Percentiles rank a stretch among this genome's conserved stretches.
Evolutionary conservation across 2,113 vertebrate genomes (phyloP).

Genomic region (Tenebrosternarchus preto): DNA sequence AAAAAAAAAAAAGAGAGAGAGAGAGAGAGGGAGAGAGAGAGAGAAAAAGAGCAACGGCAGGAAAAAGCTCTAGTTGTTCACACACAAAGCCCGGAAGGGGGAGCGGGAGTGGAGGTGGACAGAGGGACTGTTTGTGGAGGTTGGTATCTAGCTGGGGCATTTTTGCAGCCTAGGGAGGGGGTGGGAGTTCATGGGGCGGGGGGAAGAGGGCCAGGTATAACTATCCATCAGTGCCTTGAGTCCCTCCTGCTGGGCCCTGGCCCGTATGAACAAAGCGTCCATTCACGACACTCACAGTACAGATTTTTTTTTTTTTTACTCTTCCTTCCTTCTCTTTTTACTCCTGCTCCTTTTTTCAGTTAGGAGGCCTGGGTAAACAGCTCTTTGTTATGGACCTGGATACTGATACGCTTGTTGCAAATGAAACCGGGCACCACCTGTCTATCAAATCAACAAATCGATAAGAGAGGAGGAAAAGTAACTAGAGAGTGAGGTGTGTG

Average conservation of each 20-base stretch:
- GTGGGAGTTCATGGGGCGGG: no score
- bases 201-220: constrained; percentile 78
- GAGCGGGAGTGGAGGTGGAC: constrained; percentile 45
- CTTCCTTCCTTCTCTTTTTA: constrained; percentile 67
- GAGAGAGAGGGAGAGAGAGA: no score
- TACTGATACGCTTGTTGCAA: constrained; percentile 34
- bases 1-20: no score
- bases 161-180: constrained; percentile 61
- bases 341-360: constrained; percentile 43
- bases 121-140: constrained; percentile 56
- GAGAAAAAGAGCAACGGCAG: constrained; percentile 21
- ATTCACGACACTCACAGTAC: constrained; percentile 72
- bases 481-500: constrained; percentile 33
- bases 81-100: constrained; percentile 50
- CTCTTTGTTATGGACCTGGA: constrained; percentile 67
- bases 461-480: constrained; percentile 43
- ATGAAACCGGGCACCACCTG: constrained; percentile 37
- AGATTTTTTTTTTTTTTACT: constrained; percentile 28
- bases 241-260: constrained; percentile 68
- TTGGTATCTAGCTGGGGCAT: constrained; percentile 58
- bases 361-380: constrained; percentile 75
- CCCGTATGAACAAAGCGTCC: constrained; percentile 81
- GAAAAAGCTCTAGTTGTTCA: constrained; percentile 57
- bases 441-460: constrained; percentile 37
- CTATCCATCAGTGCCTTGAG: constrained; percentile 61